Evolutionary conservation across 2,113 vertebrate species (phyloP).

Genomic region (Brachyistius frenatus): DNA sequence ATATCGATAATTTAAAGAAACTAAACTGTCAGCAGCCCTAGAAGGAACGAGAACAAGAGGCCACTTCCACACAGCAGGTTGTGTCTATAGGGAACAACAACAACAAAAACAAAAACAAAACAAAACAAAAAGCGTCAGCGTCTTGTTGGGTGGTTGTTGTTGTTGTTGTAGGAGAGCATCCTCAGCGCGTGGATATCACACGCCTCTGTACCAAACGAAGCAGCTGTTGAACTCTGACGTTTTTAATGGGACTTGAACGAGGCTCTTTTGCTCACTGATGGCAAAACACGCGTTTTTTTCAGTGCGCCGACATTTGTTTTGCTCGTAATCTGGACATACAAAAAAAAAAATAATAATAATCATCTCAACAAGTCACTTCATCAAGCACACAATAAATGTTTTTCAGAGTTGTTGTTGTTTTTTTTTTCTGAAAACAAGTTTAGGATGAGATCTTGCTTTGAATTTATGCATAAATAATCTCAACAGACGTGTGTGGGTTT

Average conservation of each 20-base stretch:
- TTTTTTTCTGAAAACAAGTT: slow-evolving; percentile 5
- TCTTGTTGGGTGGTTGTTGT: slow-evolving; percentile 14
- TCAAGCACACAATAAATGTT: not conserved
- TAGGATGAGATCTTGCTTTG: not conserved
- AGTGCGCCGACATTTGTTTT: slow-evolving; percentile 23
- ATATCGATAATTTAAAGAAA: slow-evolving; percentile 80
- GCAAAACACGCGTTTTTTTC: slow-evolving; percentile 33
- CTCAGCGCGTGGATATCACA: slow-evolving; percentile 31
- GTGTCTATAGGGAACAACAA: slow-evolving; percentile 32
- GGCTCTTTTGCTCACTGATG: slow-evolving; percentile 39
- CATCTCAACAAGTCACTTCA: slow-evolving; percentile 45
- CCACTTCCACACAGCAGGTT: slow-evolving; percentile 42
- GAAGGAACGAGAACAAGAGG: slow-evolving; percentile 39
- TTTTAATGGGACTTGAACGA: slow-evolving; percentile 28
- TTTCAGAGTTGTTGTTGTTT: no score
- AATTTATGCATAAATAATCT: not conserved
- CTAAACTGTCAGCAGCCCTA: slow-evolving; percentile 69
- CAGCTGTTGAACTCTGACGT: slow-evolving; percentile 65
- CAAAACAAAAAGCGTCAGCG: slow-evolving; percentile 24
- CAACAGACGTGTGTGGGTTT: not conserved
- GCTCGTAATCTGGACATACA: not conserved
- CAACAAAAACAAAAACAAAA: slow-evolving; percentile 4
- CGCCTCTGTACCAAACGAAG: slow-evolving; percentile 61
- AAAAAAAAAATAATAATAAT: slow-evolving; percentile 22
- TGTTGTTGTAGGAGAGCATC: slow-evolving; percentile 37